Evolutionary conservation across 2,797 vertebrate species (phyloP).

Genomic region (Anguilla pacifica): DNA sequence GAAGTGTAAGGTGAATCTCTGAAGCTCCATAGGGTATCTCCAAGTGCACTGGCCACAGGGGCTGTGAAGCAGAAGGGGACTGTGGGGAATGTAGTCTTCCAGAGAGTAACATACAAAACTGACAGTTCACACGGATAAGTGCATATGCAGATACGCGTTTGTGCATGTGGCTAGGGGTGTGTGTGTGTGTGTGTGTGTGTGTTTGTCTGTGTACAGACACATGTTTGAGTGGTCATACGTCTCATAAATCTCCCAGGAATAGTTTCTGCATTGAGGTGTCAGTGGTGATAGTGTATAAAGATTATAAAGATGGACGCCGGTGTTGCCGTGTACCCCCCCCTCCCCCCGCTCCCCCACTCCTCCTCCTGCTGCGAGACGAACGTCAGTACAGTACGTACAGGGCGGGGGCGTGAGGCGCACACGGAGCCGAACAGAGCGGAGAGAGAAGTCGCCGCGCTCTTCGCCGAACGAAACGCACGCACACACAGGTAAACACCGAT

Average conservation of each 20-base stretch:
- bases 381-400: constrained; percentile 48
- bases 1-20: neutral
- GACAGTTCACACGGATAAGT: constrained; percentile 27
- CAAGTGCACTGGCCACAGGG: neutral
- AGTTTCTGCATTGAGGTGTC: neutral
- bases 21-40: neutral
- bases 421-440: constrained; percentile 1
- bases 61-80: neutral
- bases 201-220: constrained; percentile 4
- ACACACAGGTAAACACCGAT: constrained; percentile 67
- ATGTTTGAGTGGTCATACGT: constrained; percentile 30
- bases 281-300: neutral
- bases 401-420: constrained; percentile 26
- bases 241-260: constrained; percentile 29
- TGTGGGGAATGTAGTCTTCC: neutral
- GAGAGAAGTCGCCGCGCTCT: constrained; percentile 31
- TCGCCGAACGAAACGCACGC: constrained; percentile 33
- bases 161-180: constrained; percentile 16
- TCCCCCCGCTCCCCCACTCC: neutral
- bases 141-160: constrained; percentile 32
- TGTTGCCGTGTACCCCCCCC: constrained; percentile 1
- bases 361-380: constrained; percentile 37
- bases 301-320: neutral
- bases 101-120: neutral
- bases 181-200: neutral